phyloP scores from a whole-genome alignment of 2,888 invertebrate genomes.

The Nomada flava region DNA sequence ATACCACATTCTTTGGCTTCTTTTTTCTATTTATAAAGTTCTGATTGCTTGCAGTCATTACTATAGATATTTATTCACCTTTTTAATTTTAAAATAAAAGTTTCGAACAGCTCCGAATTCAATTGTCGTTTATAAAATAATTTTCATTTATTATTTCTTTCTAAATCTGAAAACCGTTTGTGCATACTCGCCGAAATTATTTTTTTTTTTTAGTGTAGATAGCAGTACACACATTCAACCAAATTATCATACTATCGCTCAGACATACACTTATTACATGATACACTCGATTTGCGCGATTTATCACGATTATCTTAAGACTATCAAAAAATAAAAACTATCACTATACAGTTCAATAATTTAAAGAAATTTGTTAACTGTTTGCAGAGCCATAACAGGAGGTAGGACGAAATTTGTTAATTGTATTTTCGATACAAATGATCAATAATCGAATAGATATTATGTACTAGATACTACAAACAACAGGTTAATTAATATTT shows the following conservation, averaged over 20 bases:
- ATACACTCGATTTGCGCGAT: conserved; percentile 64
- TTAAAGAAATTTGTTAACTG: conserved; percentile 68
- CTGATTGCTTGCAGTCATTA: conserved; percentile 31
- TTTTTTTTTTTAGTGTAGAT: conserved; percentile 35
- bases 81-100: conserved; percentile 42
- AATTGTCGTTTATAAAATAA: conserved; percentile 43
- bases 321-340: conserved; percentile 62
- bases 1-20: conserved; percentile 56
- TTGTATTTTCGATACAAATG: conserved; percentile 59
- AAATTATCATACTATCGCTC: conserved; percentile 45
- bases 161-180: conserved; percentile 48
- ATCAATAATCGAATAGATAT: conserved; percentile 43
- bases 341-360: conserved; percentile 70
- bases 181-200: conserved; percentile 48
- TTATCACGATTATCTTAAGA: conserved; percentile 63
- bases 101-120: conserved; percentile 48
- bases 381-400: conserved; percentile 66
- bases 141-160: conserved; percentile 42
- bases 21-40: conserved; percentile 38
- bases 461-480: conserved; percentile 36
- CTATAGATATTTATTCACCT: conserved; percentile 26
- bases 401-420: conserved; percentile 67
- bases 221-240: conserved; percentile 47
- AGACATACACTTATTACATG: conserved; percentile 49
- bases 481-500: conserved; percentile 25